Evolutionary conservation across 2,888 invertebrate genomes (phyloP), one percentile per base, ranked within the genome.

Genomic region (Drosophila tanythrix): DNA sequence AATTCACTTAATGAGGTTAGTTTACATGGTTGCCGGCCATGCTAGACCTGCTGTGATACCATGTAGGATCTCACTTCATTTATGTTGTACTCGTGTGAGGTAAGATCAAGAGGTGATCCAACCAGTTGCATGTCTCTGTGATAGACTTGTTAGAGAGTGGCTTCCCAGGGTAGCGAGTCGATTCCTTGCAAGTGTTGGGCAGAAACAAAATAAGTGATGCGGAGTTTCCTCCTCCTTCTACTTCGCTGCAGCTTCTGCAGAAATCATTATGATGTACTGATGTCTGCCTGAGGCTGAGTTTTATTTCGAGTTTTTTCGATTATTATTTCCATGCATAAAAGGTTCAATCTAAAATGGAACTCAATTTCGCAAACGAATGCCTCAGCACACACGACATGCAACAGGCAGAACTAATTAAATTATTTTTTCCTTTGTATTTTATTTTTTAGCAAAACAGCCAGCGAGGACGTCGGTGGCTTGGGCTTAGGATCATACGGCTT

Each of bases 321-420:
- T 68, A 57, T 63, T 60, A 53, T 33, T 58, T 40, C 29, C 46
- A 38, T 8, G 68, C 73, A 72, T 51, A 51, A 82, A 78, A 51
- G 55, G 58, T 13, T 7, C 31, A 56, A 74, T 79, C 76, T 59
- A 76, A 86, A 76, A 76, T 53, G 65, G 65, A 79, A 72, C 66
- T 67, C 21, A 60, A 73, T 70, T 79, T 74, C 59, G 65, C 21
- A 58, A 43, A 4, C 15, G 25, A 25, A 46, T 25, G 15, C 46
- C 25, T 25, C 56, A 63, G 70, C 76, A 76, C 72, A 74, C 71
- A 61, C 27, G 67, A 50, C 74, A 70, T 65, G 74, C 75, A 75
- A 73, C 87, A 76, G 75, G 81, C 88, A 74, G 31, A 77, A 81
- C 68, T 84, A 87, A 89, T 89, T 84, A 75, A 87, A 87, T 87